A percentile compares a stretch with the other conserved stretches of the same genome.
Evolutionary conservation across 2,888 invertebrate genomes (phyloP).

Genomic region (Tetranychus truncatus): DNA sequence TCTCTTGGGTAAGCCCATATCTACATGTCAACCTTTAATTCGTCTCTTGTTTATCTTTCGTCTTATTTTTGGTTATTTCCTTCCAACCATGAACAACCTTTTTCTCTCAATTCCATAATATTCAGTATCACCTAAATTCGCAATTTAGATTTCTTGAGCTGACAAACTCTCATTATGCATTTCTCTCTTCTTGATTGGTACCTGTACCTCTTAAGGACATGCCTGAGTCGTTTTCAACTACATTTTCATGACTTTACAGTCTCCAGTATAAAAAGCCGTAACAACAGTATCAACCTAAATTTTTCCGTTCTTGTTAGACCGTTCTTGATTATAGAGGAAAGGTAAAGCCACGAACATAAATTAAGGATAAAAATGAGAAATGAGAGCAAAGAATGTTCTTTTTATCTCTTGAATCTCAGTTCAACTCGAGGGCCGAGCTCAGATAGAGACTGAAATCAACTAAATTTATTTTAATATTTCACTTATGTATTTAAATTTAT

Average conservation of each 20-base stretch:
- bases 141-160: not conserved
- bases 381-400: not conserved
- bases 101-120: not conserved
- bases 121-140: constrained; percentile 2
- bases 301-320: constrained; percentile 1
- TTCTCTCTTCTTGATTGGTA: not conserved
- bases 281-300: not conserved
- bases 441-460: too few relatives aligned
- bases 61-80: not conserved
- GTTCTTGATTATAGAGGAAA: constrained; percentile 1
- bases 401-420: not conserved
- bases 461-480: not conserved
- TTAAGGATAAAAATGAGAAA: not conserved
- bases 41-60: not conserved
- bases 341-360: not conserved
- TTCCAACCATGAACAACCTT: not conserved
- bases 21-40: not conserved
- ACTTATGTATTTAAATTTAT: not conserved
- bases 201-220: not conserved
- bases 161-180: not conserved
- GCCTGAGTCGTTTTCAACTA: not conserved
- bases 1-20: constrained; percentile 10
- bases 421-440: not conserved
- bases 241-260: not conserved
- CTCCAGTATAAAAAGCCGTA: not conserved